phyloP scores from a whole-genome alignment of 2,797 vertebrate genomes.

The Rhodeus uyekii region DNA sequence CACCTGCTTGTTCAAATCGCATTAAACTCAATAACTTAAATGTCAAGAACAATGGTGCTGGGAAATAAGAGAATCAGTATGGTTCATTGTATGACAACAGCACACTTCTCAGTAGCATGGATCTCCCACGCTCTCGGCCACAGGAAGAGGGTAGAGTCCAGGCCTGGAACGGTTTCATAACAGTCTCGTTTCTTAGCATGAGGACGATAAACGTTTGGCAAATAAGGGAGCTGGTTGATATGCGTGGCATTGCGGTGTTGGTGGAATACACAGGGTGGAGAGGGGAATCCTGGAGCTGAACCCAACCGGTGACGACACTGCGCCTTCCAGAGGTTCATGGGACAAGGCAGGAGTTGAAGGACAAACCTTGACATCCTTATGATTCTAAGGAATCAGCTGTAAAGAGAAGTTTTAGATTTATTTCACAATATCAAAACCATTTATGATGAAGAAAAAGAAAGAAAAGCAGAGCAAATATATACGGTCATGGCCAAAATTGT shows the following conservation, averaged over 20 bases:
- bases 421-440: not conserved
- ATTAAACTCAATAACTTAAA: not conserved
- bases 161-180: slow-evolving; percentile 34
- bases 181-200: slow-evolving; percentile 58
- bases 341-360: slow-evolving; percentile 51
- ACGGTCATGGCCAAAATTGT: too few relatives aligned
- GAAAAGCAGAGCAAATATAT: too few relatives aligned
- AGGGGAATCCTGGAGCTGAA: slow-evolving; percentile 60
- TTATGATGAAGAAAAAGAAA: not conserved
- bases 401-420: not conserved
- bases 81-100: not conserved
- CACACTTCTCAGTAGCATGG: not conserved
- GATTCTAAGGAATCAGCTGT: slow-evolving; percentile 75
- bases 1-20: not conserved
- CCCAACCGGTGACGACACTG: slow-evolving; percentile 50
- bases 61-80: not conserved
- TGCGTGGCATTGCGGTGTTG: slow-evolving; percentile 65
- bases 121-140: not conserved
- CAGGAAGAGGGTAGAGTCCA: slow-evolving; percentile 39
- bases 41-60: not conserved
- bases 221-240: slow-evolving; percentile 60
- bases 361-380: slow-evolving; percentile 61
- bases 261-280: slow-evolving; percentile 56
- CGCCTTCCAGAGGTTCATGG: slow-evolving; percentile 53
- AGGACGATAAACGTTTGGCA: slow-evolving; percentile 70